Percentiles rank a stretch among this genome's conserved stretches.
Evolutionary conservation across 2,113 vertebrate species (phyloP).

Genomic region (Scomber colias): DNA sequence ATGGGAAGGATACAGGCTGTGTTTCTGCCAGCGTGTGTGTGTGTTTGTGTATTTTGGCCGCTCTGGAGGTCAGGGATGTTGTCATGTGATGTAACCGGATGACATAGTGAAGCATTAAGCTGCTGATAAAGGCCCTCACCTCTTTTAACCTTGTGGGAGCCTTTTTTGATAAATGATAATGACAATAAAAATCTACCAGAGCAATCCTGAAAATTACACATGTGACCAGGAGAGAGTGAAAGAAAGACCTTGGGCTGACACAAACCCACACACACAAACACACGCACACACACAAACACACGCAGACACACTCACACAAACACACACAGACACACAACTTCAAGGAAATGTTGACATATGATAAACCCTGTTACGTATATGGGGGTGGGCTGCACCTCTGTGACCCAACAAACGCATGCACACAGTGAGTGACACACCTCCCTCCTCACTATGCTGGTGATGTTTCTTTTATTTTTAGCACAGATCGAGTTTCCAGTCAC

Average conservation of each 20-base stretch:
- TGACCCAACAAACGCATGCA: constrained; percentile 34
- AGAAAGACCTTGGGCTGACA: constrained; percentile 38
- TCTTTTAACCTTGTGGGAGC: constrained; percentile 46
- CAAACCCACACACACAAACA: not conserved
- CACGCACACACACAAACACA: no score
- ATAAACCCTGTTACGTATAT: constrained; percentile 41
- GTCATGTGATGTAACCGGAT: constrained; percentile 56
- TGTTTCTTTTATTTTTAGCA: constrained; percentile 84
- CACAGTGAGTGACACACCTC: constrained; percentile 63
- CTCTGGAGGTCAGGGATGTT: constrained; percentile 46
- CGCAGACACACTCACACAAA: not conserved
- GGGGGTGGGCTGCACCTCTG: constrained; percentile 27
- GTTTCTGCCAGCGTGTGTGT: constrained; percentile 7
- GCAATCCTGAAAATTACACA: not conserved
- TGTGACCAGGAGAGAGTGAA: not conserved
- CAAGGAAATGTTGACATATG: constrained; percentile 69
- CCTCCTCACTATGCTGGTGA: constrained; percentile 63
- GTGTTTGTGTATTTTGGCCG: constrained; percentile 14
- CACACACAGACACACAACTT: not conserved
- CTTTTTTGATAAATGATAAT: constrained; percentile 11
- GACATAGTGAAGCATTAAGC: constrained; percentile 17
- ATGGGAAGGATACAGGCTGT: not conserved
- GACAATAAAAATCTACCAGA: constrained; percentile 21
- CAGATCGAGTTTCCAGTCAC: constrained; percentile 78
- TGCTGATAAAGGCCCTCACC: constrained; percentile 14